Evolutionary conservation across 2,888 invertebrate genomes (phyloP).

Genomic region (Stenodera caucasica): DNA sequence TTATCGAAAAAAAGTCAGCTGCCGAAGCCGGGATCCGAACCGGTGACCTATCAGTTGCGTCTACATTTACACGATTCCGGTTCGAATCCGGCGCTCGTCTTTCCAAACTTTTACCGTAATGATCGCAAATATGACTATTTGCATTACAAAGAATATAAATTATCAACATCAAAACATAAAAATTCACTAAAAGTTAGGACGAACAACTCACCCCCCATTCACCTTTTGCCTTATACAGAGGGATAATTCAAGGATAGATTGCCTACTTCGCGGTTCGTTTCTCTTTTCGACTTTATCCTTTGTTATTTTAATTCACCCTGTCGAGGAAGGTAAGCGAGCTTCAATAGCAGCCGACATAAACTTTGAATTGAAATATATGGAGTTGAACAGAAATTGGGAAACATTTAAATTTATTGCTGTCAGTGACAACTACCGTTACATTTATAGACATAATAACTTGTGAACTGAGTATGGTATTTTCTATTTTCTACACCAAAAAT

Average conservation of each 20-base stretch:
- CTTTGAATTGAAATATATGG: constrained; percentile 27
- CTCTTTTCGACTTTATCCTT: constrained; percentile 36
- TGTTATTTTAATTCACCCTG: constrained; percentile 36
- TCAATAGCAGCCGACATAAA: constrained; percentile 21
- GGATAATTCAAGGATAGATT: constrained; percentile 43
- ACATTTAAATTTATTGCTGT: constrained; percentile 28
- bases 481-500: constrained; percentile 27
- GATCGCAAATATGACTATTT: too few species aligned
- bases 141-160: too few species aligned
- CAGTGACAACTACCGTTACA: constrained; percentile 30
- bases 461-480: constrained; percentile 21
- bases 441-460: constrained; percentile 22
- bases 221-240: constrained; percentile 14
- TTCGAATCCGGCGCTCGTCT: too few species aligned
- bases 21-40: too few species aligned
- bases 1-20: too few species aligned
- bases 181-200: too few species aligned
- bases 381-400: constrained; percentile 30
- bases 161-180: too few species aligned
- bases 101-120: too few species aligned
- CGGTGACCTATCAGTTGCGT: too few species aligned
- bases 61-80: too few species aligned
- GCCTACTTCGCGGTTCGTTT: constrained; percentile 50
- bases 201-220: neutral
- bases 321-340: constrained; percentile 29